phyloP scores from a whole-genome alignment of 92 coral and sea anemone species.

The Actinostola sp. region DNA sequence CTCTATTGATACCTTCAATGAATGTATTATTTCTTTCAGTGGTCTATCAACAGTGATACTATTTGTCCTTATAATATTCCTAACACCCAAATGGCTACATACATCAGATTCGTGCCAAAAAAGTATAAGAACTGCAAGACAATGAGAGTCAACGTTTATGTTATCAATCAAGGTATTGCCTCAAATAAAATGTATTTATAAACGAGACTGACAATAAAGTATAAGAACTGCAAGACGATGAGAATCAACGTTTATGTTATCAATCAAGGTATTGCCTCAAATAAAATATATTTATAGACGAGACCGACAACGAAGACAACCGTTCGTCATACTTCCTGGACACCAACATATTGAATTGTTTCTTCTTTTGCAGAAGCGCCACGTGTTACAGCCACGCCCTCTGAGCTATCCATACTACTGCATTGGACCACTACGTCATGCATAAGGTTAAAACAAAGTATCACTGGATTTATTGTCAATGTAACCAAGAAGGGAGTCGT shows the following conservation, averaged over 20 bases:
- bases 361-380: conserved; percentile 5
- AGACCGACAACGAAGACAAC: too few relatives aligned
- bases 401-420: background rate
- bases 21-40: too few relatives aligned
- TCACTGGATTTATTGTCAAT: background rate
- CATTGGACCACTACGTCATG: background rate
- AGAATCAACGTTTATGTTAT: too few relatives aligned
- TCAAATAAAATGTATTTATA: too few relatives aligned
- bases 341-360: background rate
- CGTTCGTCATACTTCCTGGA: background rate
- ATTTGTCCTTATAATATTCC: background rate
- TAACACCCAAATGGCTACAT: conserved; percentile 7
- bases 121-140: background rate
- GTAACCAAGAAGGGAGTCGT: background rate
- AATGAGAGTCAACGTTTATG: conserved; percentile 18
- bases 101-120: conserved; percentile 24
- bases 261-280: too few relatives aligned
- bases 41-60: conserved; percentile 1
- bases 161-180: conserved; percentile 4
- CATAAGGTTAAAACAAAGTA: background rate
- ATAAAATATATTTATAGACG: too few relatives aligned
- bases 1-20: too few relatives aligned
- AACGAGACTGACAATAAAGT: too few relatives aligned
- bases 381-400: conserved; percentile 8
- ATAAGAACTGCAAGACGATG: too few relatives aligned